Base-by-base conservation (phyloP, 2,113 vertebrate genomes). In the Corythoichthys haematopterus region DNA sequence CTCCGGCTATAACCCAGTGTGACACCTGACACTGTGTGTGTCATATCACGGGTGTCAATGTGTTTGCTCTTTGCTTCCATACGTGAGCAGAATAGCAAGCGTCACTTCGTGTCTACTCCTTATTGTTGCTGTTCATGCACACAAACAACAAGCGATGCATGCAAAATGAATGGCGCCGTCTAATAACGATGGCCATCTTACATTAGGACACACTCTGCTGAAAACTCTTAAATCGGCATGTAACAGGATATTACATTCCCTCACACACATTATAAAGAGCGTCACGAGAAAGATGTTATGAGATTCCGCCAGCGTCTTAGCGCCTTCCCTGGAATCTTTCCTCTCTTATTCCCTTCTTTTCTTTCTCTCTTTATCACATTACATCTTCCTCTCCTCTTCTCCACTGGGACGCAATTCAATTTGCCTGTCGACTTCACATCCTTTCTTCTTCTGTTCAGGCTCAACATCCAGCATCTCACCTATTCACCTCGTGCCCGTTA, bases 221-320 rank as follows among this genome's bases (percentile, higher is more conserved):
- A 65, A 82, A 78, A 74, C 72, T 77, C 72, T 71, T 70, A 60
- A 43, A 53, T 59, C 64, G 12, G 68, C 45, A 28, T 82, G 76
- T 77, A 74, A 85, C 79, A 79, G 76, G 82, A 88, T 83, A 84
- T 83, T 74, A 65, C 66, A 74, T 52, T 9, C 68, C 62, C 43
- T 3, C 52, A 55, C 38, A 50, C 43, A 64, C 36, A 69, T 70
- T 55, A 61, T 63, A 15, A 51, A 45, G 53, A 40, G 65, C 33
- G 61, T 52, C 20, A 10, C 45, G 12, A 69, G 47, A 65, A 70
- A 56, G 64, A 81, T 83, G 70, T 75, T 87, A 85, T 79, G 64
- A 4, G 58, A 51, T 75, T 68, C 69, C 55, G 36, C 71, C 78
- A 40, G 45, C 79, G 67, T 76, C 79, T 73, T 76, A 66, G 66